Percentiles rank a stretch among this genome's conserved stretches.
Evolutionary conservation across 1,140 invertebrate species (phyloP).

Genomic region (Venustaconcha ellipsiformis): DNA sequence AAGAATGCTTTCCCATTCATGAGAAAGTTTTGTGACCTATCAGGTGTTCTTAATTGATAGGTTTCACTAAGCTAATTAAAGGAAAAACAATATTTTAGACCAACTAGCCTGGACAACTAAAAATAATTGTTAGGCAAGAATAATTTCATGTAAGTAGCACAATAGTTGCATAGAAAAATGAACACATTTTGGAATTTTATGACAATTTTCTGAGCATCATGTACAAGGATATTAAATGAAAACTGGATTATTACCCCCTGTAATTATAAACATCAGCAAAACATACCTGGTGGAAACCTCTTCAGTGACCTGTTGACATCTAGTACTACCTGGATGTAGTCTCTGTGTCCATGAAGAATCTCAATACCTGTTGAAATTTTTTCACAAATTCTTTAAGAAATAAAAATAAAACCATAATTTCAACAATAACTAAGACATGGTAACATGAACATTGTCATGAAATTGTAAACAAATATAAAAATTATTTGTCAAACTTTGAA

Average conservation of each 20-base stretch:
- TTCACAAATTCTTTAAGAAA: no score
- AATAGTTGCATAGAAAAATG: neutral
- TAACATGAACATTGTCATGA: no score
- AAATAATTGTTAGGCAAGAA: neutral
- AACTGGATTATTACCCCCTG: no score
- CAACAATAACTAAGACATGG: no score
- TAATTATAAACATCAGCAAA: conserved; percentile 7
- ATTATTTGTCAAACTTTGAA: no score
- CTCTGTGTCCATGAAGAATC: conserved; percentile 79
- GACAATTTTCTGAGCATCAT: neutral
- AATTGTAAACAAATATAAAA: no score
- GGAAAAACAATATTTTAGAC: neutral
- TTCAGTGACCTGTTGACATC: conserved; percentile 92
- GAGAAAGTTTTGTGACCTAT: no score
- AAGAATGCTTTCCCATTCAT: no score
- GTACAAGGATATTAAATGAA: no score
- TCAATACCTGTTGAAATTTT: conserved; percentile 36
- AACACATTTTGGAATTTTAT: neutral
- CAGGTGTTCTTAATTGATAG: neutral
- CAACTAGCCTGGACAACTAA: neutral
- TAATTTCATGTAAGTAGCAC: neutral
- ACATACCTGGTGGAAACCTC: conserved; percentile 83
- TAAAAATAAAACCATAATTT: no score
- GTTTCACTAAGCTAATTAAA: neutral
- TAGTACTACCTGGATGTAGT: conserved; percentile 92